These are phyloP conservation scores for Strix uralensis DNA, from an alignment of 2,113 vertebrate genomes.

Conservation along the genomic window DNA sequence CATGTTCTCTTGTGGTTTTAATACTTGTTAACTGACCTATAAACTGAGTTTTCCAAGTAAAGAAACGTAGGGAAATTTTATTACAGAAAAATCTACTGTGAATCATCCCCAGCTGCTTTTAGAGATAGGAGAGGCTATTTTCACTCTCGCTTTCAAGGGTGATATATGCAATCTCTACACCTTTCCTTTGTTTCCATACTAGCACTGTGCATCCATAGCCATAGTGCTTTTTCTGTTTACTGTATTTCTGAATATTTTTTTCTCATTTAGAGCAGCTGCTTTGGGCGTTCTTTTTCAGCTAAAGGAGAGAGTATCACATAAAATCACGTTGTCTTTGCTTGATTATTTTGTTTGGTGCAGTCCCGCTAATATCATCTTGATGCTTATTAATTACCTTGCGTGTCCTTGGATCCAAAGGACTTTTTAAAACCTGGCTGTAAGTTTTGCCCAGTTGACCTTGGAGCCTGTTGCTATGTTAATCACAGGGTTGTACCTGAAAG, in stretches of 20 bases:
- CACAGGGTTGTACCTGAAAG: not conserved
- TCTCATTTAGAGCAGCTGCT: constrained; percentile 5
- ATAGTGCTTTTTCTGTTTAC: not conserved
- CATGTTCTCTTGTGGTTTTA: constrained; percentile 72
- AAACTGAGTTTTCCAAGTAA: constrained; percentile 72
- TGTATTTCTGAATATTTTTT: not conserved
- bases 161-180: not conserved
- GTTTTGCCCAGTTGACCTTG: not conserved
- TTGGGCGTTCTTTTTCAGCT: not conserved
- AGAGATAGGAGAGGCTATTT: constrained; percentile 38
- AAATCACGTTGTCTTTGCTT: not conserved
- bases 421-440: not conserved
- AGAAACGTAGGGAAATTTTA: constrained; percentile 65
- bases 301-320: not conserved
- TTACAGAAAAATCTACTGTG: constrained; percentile 51
- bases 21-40: constrained; percentile 75
- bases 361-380: not conserved
- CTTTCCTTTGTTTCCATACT: constrained; percentile 28
- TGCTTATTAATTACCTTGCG: not conserved
- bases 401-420: not conserved
- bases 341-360: not conserved
- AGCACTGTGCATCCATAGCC: not conserved
- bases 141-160: constrained; percentile 14
- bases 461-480: not conserved
- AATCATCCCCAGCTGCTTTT: constrained; percentile 56